Evolutionary conservation across 2,888 invertebrate genomes (phyloP).

Genomic region (Cerastis leucographa): DNA sequence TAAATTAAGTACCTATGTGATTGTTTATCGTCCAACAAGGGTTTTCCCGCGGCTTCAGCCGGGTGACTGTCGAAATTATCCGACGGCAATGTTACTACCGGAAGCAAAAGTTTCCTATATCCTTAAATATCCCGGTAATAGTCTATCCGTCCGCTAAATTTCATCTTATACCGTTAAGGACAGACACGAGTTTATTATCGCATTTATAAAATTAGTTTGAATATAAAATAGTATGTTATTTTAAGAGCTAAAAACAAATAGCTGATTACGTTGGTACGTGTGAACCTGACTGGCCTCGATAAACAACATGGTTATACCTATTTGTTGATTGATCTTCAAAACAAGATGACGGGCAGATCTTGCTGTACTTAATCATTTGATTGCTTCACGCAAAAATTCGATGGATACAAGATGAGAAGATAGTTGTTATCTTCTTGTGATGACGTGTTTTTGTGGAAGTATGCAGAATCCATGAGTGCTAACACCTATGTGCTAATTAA

Average conservation of each 20-base stretch:
- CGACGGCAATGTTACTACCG: background rate
- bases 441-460: background rate
- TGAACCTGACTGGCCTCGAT: constrained; percentile 20
- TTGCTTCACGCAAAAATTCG: background rate
- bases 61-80: background rate
- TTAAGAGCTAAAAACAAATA: background rate
- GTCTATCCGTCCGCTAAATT: background rate
- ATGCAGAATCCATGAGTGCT: background rate
- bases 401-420: background rate
- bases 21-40: constrained; percentile 18
- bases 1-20: constrained; percentile 1
- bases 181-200: background rate
- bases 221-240: constrained; percentile 10
- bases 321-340: constrained; percentile 26
- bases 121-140: background rate
- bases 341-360: constrained; percentile 33
- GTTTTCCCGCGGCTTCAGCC: too few species aligned
- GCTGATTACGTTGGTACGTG: constrained; percentile 33
- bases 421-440: constrained; percentile 3
- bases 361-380: constrained; percentile 9
- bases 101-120: background rate
- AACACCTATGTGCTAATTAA: background rate
- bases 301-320: constrained; percentile 4
- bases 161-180: too few species aligned
- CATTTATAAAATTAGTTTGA: background rate